Conservation (phyloP, 2,888 invertebrate species). For the Tenthredo distinguenda region DNA sequence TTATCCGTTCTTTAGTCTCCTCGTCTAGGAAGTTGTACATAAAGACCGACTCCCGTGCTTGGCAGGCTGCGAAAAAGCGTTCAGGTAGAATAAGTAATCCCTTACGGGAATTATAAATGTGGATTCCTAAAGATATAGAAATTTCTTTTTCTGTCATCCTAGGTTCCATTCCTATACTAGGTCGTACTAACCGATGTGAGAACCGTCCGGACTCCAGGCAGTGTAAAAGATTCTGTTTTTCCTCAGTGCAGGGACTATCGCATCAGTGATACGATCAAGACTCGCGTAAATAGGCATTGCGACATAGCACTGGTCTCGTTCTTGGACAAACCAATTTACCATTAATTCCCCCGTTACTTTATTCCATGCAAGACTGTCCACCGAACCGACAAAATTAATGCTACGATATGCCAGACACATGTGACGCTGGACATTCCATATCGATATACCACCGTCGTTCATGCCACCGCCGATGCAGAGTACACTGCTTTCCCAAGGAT, state of each 20-base stretch:
- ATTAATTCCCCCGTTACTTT: slow-evolving; percentile 70
- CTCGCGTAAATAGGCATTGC: slow-evolving; percentile 66
- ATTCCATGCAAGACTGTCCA: slow-evolving; percentile 69
- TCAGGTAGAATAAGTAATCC: not conserved
- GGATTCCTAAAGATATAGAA: not conserved
- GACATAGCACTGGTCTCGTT: slow-evolving; percentile 55
- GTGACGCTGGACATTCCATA: slow-evolving; percentile 68
- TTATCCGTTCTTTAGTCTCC: not conserved
- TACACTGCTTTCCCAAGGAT: slow-evolving; percentile 65
- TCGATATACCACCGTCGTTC: slow-evolving; percentile 64
- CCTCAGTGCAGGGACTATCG: slow-evolving; percentile 58
- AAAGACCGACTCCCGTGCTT: slow-evolving; percentile 26
- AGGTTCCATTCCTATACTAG: not conserved
- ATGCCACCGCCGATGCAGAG: slow-evolving; percentile 70
- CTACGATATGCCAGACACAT: slow-evolving; percentile 61
- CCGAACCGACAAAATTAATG: slow-evolving; percentile 60
- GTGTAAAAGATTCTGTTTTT: slow-evolving; percentile 58
- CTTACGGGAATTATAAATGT: not conserved
- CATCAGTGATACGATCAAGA: slow-evolving; percentile 68
- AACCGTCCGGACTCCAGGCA: slow-evolving; percentile 67
- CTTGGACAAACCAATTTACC: slow-evolving; percentile 68
- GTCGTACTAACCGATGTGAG: slow-evolving; percentile 65
- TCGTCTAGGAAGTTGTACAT: slow-evolving; percentile 41
- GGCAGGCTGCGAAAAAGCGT: slow-evolving; percentile 28
- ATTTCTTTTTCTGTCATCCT: not conserved